These are phyloP conservation scores for Seriola quinqueradiata DNA, from an alignment of 2,113 vertebrate species.

Conservation along the genomic window DNA sequence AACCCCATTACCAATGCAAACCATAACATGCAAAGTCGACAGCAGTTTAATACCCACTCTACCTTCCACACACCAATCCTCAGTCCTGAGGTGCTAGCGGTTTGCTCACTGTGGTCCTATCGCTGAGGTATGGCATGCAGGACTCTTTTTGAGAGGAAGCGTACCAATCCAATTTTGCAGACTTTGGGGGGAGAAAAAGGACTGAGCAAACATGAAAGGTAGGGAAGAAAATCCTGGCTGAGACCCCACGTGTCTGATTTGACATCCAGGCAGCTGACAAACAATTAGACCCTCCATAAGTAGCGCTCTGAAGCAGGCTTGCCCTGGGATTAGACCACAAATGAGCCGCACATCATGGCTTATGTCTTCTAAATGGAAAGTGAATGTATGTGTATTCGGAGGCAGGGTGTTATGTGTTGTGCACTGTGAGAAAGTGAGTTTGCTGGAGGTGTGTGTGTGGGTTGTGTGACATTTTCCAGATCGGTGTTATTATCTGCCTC, in stretches of 20 bases:
- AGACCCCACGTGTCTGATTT: slow-evolving; percentile 72
- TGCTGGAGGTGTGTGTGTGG: slow-evolving; percentile 64
- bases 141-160: slow-evolving; percentile 71
- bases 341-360: slow-evolving; percentile 74
- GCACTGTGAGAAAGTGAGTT: slow-evolving; percentile 53
- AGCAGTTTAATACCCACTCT: slow-evolving; percentile 61
- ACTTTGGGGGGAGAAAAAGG: slow-evolving; percentile 65
- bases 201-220: slow-evolving; percentile 73
- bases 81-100: slow-evolving; percentile 67
- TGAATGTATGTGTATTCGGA: slow-evolving; percentile 14
- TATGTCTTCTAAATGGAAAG: slow-evolving; percentile 71
- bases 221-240: slow-evolving; percentile 73
- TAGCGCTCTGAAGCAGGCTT: slow-evolving; percentile 71
- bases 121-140: slow-evolving; percentile 74
- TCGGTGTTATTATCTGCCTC: slow-evolving; percentile 64
- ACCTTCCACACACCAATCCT: slow-evolving; percentile 60
- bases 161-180: slow-evolving; percentile 81
- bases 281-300: slow-evolving; percentile 80
- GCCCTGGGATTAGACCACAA: slow-evolving; percentile 76
- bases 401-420: slow-evolving; percentile 36
- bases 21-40: slow-evolving; percentile 64
- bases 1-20: slow-evolving; percentile 49
- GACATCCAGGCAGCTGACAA: slow-evolving; percentile 79
- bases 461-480: slow-evolving; percentile 76
- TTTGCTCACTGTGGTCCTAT: slow-evolving; percentile 70